phyloP scores from a whole-genome alignment of 2,888 invertebrate genomes.

The Sinopyrophorus schimmeli region DNA sequence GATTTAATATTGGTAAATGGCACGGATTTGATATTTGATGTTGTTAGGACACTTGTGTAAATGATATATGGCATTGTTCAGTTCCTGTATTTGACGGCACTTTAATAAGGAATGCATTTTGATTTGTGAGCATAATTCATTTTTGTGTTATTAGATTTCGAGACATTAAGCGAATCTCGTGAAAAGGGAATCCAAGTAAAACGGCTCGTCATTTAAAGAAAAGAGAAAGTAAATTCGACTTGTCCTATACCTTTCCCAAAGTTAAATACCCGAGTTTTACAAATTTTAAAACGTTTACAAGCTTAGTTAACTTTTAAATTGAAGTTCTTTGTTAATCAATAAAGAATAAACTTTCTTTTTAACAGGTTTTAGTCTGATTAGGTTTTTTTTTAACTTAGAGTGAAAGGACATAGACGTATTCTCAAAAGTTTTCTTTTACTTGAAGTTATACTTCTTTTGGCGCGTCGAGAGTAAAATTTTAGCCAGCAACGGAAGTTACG shows the following conservation, averaged over 20 bases:
- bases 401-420: no score
- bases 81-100: constrained; percentile 35
- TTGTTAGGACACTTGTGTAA: constrained; percentile 30
- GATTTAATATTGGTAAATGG: constrained; percentile 39
- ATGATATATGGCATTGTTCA: constrained; percentile 36
- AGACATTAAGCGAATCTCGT: not conserved
- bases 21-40: constrained; percentile 33
- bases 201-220: no score
- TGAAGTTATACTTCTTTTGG: no score
- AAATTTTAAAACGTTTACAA: constrained; percentile 3
- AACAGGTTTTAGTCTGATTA: no score
- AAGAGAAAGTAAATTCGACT: no score
- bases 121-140: constrained; percentile 24
- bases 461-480: no score
- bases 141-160: not conserved
- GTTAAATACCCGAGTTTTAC: no score
- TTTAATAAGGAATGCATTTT: constrained; percentile 37
- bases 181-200: no score
- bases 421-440: no score
- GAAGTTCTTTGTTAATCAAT: constrained; percentile 17
- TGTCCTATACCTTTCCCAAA: no score
- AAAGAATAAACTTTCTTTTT: constrained; percentile 20
- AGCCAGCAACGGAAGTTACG: no score
- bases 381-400: no score
- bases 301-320: constrained; percentile 6